Evolutionary conservation across 2,113 vertebrate genomes (phyloP).

Genomic region (Petrocephalus microphthalmus): DNA sequence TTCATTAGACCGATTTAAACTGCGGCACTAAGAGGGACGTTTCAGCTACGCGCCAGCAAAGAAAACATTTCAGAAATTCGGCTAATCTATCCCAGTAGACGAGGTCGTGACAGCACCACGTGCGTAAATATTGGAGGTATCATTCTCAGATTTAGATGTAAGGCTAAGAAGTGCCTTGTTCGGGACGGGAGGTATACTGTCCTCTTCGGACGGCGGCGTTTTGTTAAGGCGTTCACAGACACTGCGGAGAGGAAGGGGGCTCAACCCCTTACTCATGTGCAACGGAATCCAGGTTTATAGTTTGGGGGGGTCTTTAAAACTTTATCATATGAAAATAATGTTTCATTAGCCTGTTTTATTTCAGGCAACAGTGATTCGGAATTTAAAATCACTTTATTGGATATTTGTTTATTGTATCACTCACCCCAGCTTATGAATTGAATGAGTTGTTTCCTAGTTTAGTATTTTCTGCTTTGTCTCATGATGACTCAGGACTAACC

Average conservation of each 20-base stretch:
- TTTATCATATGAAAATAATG: neutral
- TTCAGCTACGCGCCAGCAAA: constrained; percentile 40
- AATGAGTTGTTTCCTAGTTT: neutral
- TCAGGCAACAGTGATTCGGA: neutral
- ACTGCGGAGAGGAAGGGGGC: neutral
- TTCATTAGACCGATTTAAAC: constrained; percentile 43
- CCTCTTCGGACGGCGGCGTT: constrained; percentile 18
- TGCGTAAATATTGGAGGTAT: constrained; percentile 51
- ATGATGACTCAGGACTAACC: neutral
- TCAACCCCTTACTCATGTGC: neutral
- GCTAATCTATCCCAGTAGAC: constrained; percentile 50
- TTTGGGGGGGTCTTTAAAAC: neutral
- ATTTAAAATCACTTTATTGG: neutral
- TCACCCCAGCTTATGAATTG: too few species aligned
- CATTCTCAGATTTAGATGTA: constrained; percentile 49
- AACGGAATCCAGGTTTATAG: neutral
- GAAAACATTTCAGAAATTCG: constrained; percentile 50
- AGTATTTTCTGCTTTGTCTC: neutral
- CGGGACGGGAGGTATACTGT: constrained; percentile 32
- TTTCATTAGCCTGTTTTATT: neutral
- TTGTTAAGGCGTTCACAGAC: neutral
- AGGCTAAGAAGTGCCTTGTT: constrained; percentile 36
- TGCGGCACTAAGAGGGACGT: constrained; percentile 36
- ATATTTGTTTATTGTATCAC: neutral
- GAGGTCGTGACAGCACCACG: constrained; percentile 52